Evolutionary conservation across 2,888 invertebrate species (phyloP), one percentile per base, ranked within the genome.

Genomic region (Meghimatium bilineatum): DNA sequence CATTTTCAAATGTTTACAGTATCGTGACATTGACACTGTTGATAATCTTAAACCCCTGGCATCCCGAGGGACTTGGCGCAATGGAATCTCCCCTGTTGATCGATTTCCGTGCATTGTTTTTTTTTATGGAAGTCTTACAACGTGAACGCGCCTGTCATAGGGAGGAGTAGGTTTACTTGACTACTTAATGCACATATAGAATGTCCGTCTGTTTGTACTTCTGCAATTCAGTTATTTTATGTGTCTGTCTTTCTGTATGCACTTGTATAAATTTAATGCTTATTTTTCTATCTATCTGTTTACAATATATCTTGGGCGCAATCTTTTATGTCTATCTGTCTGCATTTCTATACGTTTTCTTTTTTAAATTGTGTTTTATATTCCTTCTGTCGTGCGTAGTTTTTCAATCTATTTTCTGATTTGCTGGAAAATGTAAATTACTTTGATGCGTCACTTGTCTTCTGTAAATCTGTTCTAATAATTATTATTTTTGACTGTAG

Each of bases 71-170:
- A 52, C 23, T 32, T 32, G 26, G 32, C 29, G 49, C 32, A 74
- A 74, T 74, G 52, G 74, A 74, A 52, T 74, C 74, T 49, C 23
- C n/a, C 74, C 52, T 32, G 52, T 8, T 2, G 32, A 74, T 74
- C 74, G 74, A 74, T 74, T 49, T 44, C 14, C 23, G 26, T 44
- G 44, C 12, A 44, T 44, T 44, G 44, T 44, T 44, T 44, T 44
- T 44, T 44, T 44, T 74, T 49, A 6, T 20, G 6, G 1, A 6
- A 52, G 52, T 74, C 74, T 74, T 74, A 74, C 44, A 44, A 14
- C n/a, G 26, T 72, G 44, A 72, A 72, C 10, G 36, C 71, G 1
- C 20, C 14, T 3, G 8, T 6, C 10, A 6, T 56, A 56, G 2
- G 44, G 44, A 44, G 12, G 44, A 44, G 12, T 8, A 44, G 5